Evolutionary conservation across 2,797 vertebrate species (phyloP), one percentile per base, ranked within the genome.

Genomic region (Oreochromis mossambicus): DNA sequence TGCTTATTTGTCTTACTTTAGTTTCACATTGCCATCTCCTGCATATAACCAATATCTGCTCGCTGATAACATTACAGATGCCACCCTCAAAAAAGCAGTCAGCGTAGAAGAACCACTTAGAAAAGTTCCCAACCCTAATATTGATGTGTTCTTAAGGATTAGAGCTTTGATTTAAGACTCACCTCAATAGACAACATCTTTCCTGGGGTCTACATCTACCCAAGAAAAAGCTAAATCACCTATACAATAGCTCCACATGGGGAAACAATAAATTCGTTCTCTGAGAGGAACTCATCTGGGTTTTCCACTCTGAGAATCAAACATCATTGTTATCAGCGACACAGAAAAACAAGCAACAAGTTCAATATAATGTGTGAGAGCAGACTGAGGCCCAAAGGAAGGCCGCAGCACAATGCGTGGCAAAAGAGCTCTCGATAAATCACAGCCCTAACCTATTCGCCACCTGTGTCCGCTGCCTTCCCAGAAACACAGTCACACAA

Each of bases 401-500:
- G 92, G 89, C 86, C 29, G 3, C 83, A 86, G 88, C 86, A 95
- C 95, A 96, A 96, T 95, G 90, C 87, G 80, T 89, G 81, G 86
- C 86, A 83, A 82, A 83, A 82, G 85, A 94, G 91, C 88, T 86
- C 78, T 84, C 89, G 70, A 90, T 95, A 96, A 96, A 96, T 95
- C 94, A 93, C 90, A 9, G 80, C 43, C 38, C 54, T 95, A 95
- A 96, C 91, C 43, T 90, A 94, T 96, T 94, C 89, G 82, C 95
- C 96, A 96, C 95, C 95, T 96, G 96, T 92, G 92, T 94, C 88
- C 87, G 81, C 87, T 56, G 83, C 91, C 92, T 94, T 94, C 91
- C 92, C 91, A 94, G 91, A 95, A 95, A 92, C 73, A 80, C 32
- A 54, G 87, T 89, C 94, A 89, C 88, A 91, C 86, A 84, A 83